These are phyloP conservation scores for Falco berigora DNA, from an alignment of 2,797 vertebrate genomes.

Conservation along the genomic window DNA sequence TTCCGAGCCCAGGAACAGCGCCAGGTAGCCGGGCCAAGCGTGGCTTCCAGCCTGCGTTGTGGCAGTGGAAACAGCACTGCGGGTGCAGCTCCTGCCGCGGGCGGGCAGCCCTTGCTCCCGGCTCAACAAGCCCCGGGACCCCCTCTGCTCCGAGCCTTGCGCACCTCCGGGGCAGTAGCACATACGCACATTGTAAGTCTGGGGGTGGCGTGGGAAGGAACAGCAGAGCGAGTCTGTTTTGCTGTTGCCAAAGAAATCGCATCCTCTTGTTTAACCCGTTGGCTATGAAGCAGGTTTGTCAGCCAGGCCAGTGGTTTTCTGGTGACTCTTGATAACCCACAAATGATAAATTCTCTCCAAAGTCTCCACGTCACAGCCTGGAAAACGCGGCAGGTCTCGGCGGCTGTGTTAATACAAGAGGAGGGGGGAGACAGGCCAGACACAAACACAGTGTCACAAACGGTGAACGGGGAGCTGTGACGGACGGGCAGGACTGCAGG, in stretches of 20 bases:
- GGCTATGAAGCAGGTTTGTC: not conserved
- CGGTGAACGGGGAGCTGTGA: accelerated
- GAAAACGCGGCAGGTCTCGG: not conserved
- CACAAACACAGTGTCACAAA: too few relatives aligned
- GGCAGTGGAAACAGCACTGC: not conserved
- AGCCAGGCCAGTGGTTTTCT: not conserved
- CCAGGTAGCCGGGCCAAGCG: too few relatives aligned
- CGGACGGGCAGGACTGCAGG: too few relatives aligned
- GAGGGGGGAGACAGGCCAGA: not conserved
- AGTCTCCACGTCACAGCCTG: not conserved
- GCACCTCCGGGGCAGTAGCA: accelerated
- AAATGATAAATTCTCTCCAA: not conserved
- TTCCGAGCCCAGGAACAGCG: not conserved
- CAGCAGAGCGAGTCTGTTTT: accelerated
- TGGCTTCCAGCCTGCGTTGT: not conserved
- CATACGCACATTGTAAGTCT: accelerated
- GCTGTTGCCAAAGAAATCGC: not conserved
- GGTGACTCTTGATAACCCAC: not conserved
- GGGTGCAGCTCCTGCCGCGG: not conserved
- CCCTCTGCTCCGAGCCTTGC: not conserved
- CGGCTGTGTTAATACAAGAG: not conserved
- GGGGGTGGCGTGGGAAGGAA: not conserved
- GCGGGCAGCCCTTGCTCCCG: accelerated
- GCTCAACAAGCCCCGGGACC: not conserved
- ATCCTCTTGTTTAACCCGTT: not conserved